Percentiles rank a stretch among this genome's conserved stretches.
phyloP scores from a whole-genome alignment of 2,888 invertebrate genomes.

The Perizoma flavofasciatum region DNA sequence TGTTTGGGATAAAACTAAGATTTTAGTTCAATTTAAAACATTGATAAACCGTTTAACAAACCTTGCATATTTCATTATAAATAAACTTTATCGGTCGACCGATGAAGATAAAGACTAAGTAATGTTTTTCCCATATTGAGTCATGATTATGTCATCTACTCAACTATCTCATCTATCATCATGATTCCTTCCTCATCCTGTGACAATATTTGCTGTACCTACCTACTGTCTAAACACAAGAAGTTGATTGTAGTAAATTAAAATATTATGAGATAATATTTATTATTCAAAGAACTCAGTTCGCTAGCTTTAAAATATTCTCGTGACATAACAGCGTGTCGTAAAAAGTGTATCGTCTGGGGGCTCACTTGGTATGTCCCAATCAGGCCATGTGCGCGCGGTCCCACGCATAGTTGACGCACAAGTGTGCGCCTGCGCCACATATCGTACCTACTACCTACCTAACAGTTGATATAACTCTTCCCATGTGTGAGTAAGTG shows the following conservation, averaged over 20 bases:
- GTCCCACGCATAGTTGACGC: constrained; percentile 79
- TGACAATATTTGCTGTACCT: constrained; percentile 21
- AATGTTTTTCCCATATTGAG: constrained; percentile 8
- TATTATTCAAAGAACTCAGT: constrained; percentile 23
- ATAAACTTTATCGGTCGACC: too few species aligned
- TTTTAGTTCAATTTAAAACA: too few species aligned
- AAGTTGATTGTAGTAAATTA: constrained; percentile 26
- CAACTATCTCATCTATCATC: constrained; percentile 22
- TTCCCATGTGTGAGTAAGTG: constrained; percentile 69
- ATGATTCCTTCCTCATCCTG: constrained; percentile 29
- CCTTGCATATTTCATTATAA: too few species aligned
- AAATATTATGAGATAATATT: constrained; percentile 17
- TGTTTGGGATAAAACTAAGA: too few species aligned
- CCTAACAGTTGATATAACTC: constrained; percentile 56
- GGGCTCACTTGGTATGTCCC: constrained; percentile 79
- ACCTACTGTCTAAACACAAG: constrained; percentile 18
- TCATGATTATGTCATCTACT: constrained; percentile 26
- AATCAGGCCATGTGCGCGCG: constrained; percentile 82
- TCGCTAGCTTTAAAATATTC: constrained; percentile 47
- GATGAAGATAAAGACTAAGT: too few species aligned
- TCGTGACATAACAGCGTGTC: constrained; percentile 63
- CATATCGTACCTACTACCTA: constrained; percentile 53
- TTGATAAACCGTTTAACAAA: too few species aligned
- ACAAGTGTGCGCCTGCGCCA: constrained; percentile 80
- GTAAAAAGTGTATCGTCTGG: constrained; percentile 80